Evolutionary conservation across 2,888 invertebrate species (phyloP).

Genomic region (Stictocephala bisonia): DNA sequence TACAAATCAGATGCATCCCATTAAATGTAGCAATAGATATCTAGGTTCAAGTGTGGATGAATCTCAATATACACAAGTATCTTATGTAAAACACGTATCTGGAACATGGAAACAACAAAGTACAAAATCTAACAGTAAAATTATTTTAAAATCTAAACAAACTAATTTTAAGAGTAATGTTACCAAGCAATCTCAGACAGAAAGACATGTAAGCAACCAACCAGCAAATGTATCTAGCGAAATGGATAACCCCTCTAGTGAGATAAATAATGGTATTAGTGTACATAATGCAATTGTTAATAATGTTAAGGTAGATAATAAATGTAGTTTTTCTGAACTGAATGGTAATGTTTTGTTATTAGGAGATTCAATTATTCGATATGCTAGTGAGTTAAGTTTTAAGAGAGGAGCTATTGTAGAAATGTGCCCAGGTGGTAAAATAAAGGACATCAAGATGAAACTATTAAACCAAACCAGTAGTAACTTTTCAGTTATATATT

Average conservation of each 20-base stretch:
- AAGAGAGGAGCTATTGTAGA: not conserved
- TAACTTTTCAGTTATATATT: not conserved
- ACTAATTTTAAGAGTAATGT: not conserved
- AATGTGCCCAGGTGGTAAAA: not conserved
- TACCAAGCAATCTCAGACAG: too few species aligned
- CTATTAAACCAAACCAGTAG: not conserved
- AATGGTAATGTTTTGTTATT: not conserved
- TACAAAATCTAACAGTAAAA: too few species aligned
- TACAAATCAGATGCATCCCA: not conserved
- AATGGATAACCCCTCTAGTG: not conserved
- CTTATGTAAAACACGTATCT: not conserved
- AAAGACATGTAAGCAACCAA: too few species aligned
- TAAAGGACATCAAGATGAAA: not conserved
- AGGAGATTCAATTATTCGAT: constrained; percentile 1
- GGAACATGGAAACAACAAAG: not conserved
- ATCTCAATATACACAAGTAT: not conserved
- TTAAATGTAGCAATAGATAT: not conserved
- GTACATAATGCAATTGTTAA: not conserved
- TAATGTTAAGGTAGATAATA: not conserved
- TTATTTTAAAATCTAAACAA: not conserved
- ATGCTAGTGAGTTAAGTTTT: not conserved
- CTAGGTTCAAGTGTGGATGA: not conserved
- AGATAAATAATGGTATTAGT: not conserved
- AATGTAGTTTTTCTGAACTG: not conserved
- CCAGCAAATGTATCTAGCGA: too few species aligned